phyloP scores from a whole-genome alignment of 2,797 vertebrate species.

The Parauchenoglanis punctatus region DNA sequence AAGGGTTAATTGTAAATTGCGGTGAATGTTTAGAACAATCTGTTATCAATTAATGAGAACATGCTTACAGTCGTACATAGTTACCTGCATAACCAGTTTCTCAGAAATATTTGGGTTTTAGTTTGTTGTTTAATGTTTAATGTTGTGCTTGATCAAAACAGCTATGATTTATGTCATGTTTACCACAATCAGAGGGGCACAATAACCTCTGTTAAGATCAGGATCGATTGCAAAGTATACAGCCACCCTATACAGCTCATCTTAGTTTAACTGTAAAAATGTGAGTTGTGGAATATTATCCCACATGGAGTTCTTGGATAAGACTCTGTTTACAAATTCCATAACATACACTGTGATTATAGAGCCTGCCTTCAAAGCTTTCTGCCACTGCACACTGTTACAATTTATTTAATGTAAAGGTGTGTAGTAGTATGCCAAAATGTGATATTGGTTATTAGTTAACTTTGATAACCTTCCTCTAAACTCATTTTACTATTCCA shows the following conservation, averaged over 20 bases:
- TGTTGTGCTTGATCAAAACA: neutral
- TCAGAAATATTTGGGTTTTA: neutral
- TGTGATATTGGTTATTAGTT: neutral
- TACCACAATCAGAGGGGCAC: neutral
- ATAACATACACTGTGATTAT: conserved; percentile 9
- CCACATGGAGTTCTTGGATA: neutral
- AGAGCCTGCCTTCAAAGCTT: conserved; percentile 4
- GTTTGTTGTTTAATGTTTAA: neutral
- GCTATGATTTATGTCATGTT: neutral
- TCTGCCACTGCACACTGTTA: neutral
- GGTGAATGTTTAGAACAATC: neutral
- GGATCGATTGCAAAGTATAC: neutral
- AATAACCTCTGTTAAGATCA: neutral
- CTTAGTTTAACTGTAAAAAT: neutral
- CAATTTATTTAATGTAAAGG: neutral
- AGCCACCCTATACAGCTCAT: neutral
- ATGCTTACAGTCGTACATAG: conserved; percentile 9
- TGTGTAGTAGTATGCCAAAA: neutral
- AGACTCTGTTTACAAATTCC: conserved; percentile 9
- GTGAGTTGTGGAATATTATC: neutral
- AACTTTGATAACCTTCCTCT: neutral
- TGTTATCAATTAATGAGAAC: conserved; percentile 10
- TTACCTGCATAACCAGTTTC: neutral
- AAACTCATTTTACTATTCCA: neutral
- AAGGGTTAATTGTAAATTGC: conserved; percentile 41